These are phyloP conservation scores for Cirrhinus molitorella DNA, from an alignment of 2,797 vertebrate genomes.

Conservation along the genomic window DNA sequence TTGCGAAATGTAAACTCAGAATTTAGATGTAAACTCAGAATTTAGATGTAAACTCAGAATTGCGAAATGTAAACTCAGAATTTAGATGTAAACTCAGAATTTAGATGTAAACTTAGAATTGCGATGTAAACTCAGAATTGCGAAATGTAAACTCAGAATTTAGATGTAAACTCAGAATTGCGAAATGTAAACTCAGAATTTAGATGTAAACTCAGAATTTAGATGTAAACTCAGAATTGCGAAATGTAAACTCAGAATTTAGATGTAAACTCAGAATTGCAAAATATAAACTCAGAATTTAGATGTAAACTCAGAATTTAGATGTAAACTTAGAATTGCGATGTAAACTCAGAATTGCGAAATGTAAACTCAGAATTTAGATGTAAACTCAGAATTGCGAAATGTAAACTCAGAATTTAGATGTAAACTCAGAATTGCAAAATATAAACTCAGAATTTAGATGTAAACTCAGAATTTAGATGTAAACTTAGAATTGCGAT, in stretches of 20 bases:
- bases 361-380: not conserved
- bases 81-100: no score
- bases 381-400: not conserved
- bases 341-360: not conserved
- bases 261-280: no score
- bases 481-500: not conserved
- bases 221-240: no score
- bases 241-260: not conserved
- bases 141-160: no score
- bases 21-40: no score
- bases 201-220: no score
- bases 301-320: not conserved
- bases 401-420: not conserved
- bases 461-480: not conserved
- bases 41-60: no score
- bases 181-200: not conserved
- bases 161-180: not conserved
- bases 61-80: not conserved
- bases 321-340: accelerated
- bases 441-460: not conserved
- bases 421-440: not conserved
- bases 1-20: not conserved
- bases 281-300: not conserved
- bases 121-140: no score
- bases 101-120: no score